Conservation (phyloP, 2,113 vertebrate genomes). For the Pygoscelis adeliae region DNA sequence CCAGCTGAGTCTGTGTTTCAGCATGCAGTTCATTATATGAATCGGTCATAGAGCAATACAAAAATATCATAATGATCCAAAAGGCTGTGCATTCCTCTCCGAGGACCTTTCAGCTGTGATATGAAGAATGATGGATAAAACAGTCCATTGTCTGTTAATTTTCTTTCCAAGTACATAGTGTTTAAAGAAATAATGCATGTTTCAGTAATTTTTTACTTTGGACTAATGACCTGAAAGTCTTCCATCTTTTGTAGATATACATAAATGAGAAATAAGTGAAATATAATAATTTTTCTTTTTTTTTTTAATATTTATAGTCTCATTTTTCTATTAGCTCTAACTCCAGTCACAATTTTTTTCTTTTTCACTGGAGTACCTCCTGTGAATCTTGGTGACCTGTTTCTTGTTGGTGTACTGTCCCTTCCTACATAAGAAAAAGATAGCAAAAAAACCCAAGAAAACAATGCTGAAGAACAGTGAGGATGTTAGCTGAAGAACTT, state of each 20-base stretch:
- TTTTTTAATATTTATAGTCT: not conserved
- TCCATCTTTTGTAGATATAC: not conserved
- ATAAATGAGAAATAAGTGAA: not conserved
- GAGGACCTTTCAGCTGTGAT: not conserved
- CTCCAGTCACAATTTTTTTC: not conserved
- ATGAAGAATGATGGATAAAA: not conserved
- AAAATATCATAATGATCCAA: not conserved
- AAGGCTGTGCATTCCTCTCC: not conserved
- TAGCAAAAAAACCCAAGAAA: accelerated
- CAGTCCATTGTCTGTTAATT: not conserved
- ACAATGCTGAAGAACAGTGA: not conserved
- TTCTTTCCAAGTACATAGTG: not conserved
- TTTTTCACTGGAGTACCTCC: not conserved
- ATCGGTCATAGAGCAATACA: not conserved
- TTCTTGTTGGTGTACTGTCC: not conserved
- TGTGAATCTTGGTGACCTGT: not conserved
- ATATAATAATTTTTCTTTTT: not conserved
- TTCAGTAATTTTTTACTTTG: not conserved
- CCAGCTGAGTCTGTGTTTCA: not conserved
- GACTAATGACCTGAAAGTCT: not conserved
- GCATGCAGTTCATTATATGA: not conserved
- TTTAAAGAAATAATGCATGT: not conserved
- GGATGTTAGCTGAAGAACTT: not conserved
- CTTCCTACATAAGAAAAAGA: accelerated
- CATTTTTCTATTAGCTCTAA: not conserved